Conservation (phyloP, 2,888 invertebrate species). For the Rhimphoctona megacephalus region DNA sequence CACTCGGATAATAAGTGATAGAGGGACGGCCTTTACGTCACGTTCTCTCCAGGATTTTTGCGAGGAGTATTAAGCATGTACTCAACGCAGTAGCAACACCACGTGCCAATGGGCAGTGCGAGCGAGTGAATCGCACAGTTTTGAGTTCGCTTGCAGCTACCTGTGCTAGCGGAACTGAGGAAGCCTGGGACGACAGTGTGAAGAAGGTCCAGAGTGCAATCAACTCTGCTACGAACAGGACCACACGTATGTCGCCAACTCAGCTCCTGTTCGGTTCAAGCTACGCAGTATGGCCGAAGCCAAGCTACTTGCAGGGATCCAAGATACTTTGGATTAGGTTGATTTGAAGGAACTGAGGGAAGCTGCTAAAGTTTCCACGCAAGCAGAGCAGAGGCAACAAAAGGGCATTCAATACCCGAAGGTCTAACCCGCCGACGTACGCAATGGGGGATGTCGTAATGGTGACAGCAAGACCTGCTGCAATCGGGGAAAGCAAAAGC, state of each 20-base stretch:
- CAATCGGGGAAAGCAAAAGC: constrained; percentile 70
- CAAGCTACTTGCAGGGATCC: constrained; percentile 12
- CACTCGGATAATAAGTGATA: neutral
- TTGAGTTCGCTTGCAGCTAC: neutral
- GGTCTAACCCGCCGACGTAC: no score
- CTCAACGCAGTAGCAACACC: neutral
- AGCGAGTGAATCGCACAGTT: neutral
- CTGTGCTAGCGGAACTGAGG: constrained; percentile 58
- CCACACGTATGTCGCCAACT: no score
- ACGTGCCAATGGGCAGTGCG: constrained; percentile 13
- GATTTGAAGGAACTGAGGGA: no score
- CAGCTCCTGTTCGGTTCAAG: constrained; percentile 34
- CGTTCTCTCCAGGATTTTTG: no score
- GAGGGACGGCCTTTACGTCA: neutral
- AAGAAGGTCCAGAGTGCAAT: constrained; percentile 56
- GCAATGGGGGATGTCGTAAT: no score
- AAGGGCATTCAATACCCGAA: no score
- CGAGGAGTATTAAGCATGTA: no score
- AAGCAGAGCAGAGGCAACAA: no score
- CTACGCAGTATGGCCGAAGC: constrained; percentile 54
- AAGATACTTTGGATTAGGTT: no score
- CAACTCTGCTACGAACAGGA: no score
- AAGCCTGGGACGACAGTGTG: constrained; percentile 70
- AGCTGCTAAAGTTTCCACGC: no score
- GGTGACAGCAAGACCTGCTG: constrained; percentile 62